phyloP scores from a whole-genome alignment of 2,797 vertebrate genomes.

The Chiloscyllium punctatum region DNA sequence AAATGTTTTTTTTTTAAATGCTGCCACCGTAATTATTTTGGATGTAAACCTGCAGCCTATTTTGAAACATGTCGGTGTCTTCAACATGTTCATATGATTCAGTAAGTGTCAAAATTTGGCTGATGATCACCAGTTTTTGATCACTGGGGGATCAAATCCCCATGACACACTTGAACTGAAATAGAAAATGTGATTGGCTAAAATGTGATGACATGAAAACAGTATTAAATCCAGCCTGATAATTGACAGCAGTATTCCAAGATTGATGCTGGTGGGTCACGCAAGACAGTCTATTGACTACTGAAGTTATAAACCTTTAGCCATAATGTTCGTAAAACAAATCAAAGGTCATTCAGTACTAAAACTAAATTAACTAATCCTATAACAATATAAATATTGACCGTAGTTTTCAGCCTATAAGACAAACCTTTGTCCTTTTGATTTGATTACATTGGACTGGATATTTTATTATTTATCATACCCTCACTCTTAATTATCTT shows the following conservation, averaged over 20 bases:
- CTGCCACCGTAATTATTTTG: neutral
- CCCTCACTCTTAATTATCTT: neutral
- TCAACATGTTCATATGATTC: neutral
- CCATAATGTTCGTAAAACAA: neutral
- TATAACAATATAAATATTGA: neutral
- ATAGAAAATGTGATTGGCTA: neutral
- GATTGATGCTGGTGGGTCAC: neutral
- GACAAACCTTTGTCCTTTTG: neutral
- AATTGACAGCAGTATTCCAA: neutral
- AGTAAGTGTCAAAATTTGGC: neutral
- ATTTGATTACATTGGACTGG: neutral
- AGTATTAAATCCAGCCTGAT: neutral
- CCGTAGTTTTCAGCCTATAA: neutral
- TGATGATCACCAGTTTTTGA: neutral
- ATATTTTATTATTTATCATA: neutral
- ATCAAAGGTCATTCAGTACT: neutral
- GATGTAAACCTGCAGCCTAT: neutral
- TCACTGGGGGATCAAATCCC: neutral
- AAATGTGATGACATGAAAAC: neutral
- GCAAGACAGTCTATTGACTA: neutral
- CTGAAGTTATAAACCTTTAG: neutral
- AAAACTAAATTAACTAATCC: neutral
- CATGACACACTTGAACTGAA: neutral
- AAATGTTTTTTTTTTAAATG: neutral
- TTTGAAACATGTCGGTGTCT: neutral